Evolutionary conservation across 2,888 invertebrate genomes (phyloP), one percentile per base, ranked within the genome.

Genomic region (Steinernema hermaphroditum): DNA sequence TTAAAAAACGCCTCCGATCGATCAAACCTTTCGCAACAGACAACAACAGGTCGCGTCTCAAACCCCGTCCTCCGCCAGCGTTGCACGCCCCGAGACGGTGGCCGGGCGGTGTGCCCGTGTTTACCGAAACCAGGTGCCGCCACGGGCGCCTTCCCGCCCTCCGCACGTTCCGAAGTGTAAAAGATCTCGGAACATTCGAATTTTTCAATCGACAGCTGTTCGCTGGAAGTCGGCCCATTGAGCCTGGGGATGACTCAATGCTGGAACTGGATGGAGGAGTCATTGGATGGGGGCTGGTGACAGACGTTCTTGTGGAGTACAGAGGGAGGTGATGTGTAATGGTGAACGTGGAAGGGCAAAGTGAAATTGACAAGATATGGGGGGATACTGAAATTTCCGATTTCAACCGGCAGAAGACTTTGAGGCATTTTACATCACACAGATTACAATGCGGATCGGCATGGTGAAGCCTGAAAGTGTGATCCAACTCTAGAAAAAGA

Each of bases 121-220:
- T 46, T 46, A 46, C 46, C 37, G 37, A 37, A 37, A 37, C 37
- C 37, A 37, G 37, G 37, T n/a, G 46, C 8, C 2, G 6, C 16
- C 46, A 6, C 46, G 46, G 37, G 37, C 46, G 46, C 8, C 2
- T 46, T 46, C 46, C 46, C 46, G 46, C 46, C 46, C 19, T 19
- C 46, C 19, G 46, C 46, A n/a, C 46, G 46, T n/a, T 46, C 46
- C n/a, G 46, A 46, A 46, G 46, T 46, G 46, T 46, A 46, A 46
- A 46, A 16, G 46, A 46, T 41, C 41, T 41, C 41, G 41, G 41
- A 41, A 41, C 41, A 41, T 46, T 46, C 46, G 46, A 4, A 46
- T 46, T 46, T 46, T 46, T 46, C 46, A 46, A 4, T 46, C 9
- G 46, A n/a, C 46, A 46, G 46, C 46, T 46, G 46, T 46, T 46